These are phyloP conservation scores for Sturnira hondurensis DNA, from an alignment of 2,113 vertebrate genomes.

Conservation along the genomic window DNA sequence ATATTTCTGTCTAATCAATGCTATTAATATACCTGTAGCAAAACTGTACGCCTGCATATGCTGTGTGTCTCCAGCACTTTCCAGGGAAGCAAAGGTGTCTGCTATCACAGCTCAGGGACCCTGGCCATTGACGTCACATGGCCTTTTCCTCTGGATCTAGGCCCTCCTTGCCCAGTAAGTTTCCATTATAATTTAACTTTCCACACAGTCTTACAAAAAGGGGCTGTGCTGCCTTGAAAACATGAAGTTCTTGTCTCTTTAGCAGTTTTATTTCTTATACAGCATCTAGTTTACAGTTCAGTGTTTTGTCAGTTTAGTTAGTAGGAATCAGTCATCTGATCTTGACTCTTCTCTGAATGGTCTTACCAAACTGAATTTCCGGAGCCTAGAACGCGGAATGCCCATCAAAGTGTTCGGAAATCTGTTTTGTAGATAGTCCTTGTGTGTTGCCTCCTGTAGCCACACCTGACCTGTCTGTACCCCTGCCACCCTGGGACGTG, in stretches of 20 bases:
- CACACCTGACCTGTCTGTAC: not conserved
- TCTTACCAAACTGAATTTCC: not conserved
- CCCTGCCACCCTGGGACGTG: not conserved
- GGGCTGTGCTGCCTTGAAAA: not conserved
- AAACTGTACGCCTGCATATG: not conserved
- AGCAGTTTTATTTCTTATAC: not conserved
- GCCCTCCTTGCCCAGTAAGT: not conserved
- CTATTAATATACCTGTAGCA: not conserved
- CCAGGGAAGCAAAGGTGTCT: not conserved
- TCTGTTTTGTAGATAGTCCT: not conserved
- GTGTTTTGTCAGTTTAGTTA: not conserved
- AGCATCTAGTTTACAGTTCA: not conserved
- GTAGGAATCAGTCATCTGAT: not conserved
- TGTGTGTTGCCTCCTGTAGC: not conserved
- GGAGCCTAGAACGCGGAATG: not conserved
- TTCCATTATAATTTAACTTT: not conserved
- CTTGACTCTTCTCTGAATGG: not conserved
- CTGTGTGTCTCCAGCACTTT: not conserved
- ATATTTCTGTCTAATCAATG: not conserved
- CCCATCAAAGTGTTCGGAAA: not conserved
- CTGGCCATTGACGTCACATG: not conserved
- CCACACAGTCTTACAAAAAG: not conserved
- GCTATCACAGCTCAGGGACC: not conserved
- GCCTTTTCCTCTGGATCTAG: not conserved
- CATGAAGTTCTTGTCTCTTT: not conserved